Conservation (phyloP, 2,888 invertebrate genomes). For the Monoplex corrugatus region DNA sequence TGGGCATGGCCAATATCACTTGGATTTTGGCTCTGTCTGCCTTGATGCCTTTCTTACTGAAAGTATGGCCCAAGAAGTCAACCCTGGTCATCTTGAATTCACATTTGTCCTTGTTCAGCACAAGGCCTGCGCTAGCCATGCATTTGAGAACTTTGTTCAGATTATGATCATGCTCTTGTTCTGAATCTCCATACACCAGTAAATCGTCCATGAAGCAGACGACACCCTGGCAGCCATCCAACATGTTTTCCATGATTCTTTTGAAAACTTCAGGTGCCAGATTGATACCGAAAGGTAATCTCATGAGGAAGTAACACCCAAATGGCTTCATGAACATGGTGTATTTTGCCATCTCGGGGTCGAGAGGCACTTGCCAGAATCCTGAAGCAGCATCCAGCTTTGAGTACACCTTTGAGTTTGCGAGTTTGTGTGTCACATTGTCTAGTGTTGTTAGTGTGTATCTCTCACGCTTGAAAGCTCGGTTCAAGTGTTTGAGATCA, state of each 20-base stretch:
- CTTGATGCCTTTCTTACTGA: no score
- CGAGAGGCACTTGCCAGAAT: not conserved
- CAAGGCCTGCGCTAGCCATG: no score
- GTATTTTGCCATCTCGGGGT: not conserved
- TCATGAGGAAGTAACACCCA: not conserved
- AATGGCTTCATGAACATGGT: slow-evolving; percentile 37
- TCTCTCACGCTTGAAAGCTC: not conserved
- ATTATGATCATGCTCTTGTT: no score
- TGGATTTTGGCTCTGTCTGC: no score
- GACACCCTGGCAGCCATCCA: not conserved
- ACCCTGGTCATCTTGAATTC: no score
- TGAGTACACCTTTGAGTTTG: not conserved
- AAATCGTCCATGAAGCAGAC: slow-evolving; percentile 12
- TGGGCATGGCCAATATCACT: no score
- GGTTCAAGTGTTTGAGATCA: not conserved
- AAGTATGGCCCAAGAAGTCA: no score
- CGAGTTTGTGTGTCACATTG: slow-evolving; percentile 1
- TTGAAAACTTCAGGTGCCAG: slow-evolving; percentile 25
- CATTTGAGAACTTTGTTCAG: no score
- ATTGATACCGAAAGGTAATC: not conserved
- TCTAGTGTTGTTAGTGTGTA: not conserved
- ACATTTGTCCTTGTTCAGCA: no score
- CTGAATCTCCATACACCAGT: not conserved
- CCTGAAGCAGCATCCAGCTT: not conserved
- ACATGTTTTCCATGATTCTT: not conserved